phyloP scores from a whole-genome alignment of 1,140 invertebrate genomes.

The Lerema accius region DNA sequence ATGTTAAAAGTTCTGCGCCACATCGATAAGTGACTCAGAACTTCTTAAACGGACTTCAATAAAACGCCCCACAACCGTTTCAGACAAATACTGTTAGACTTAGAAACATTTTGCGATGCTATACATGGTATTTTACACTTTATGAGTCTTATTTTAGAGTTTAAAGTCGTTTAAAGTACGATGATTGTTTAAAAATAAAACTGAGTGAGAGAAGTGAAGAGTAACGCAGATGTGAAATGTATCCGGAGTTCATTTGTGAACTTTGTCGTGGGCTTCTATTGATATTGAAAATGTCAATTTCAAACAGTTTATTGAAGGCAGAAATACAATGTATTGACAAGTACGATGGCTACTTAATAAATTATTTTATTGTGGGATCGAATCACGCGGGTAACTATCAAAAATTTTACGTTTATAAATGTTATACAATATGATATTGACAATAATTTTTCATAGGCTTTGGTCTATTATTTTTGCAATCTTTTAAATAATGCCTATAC shows the following conservation, averaged over 20 bases:
- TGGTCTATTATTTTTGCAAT: no score
- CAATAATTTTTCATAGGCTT: no score
- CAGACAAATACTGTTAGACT: constrained; percentile 18
- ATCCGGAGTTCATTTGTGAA: constrained; percentile 1
- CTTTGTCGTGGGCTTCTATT: background rate
- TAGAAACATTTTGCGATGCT: background rate
- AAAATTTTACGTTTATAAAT: no score
- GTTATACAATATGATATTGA: no score
- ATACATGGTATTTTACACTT: constrained; percentile 1
- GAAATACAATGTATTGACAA: no score
- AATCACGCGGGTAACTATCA: no score
- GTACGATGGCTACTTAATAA: no score
- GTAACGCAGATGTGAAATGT: constrained; percentile 1
- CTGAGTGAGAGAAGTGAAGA: background rate
- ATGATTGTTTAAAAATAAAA: background rate
- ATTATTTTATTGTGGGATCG: no score
- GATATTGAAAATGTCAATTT: background rate
- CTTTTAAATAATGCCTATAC: no score
- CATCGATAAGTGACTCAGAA: constrained; percentile 25
- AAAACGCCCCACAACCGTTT: constrained; percentile 14
- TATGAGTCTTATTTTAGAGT: background rate
- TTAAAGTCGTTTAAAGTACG: background rate
- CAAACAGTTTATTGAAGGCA: background rate
- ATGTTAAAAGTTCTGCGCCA: constrained; percentile 20
- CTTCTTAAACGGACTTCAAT: constrained; percentile 31